phyloP scores from a whole-genome alignment of 2,888 invertebrate genomes.

The Lasioglossum villosulum region DNA sequence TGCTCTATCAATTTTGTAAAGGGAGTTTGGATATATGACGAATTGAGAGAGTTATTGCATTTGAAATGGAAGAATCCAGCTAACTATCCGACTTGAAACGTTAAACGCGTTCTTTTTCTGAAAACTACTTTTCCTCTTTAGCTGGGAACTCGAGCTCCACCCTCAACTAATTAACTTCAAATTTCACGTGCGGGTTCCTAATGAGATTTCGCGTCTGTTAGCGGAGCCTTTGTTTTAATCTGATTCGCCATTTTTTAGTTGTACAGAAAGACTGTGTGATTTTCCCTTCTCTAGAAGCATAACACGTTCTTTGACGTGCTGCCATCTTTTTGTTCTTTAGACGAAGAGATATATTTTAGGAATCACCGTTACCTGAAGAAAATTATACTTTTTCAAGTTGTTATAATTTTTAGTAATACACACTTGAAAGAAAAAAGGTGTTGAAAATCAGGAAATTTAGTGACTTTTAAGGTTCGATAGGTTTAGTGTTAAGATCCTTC shows the following conservation, averaged over 20 bases:
- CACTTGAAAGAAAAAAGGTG: too few species aligned
- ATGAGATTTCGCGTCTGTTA: background rate
- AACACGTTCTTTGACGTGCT: background rate
- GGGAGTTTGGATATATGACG: background rate
- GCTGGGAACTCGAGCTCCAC: background rate
- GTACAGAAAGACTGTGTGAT: background rate
- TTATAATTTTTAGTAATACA: too few species aligned
- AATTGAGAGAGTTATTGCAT: background rate
- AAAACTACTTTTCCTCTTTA: background rate
- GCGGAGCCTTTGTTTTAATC: background rate
- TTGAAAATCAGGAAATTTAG: too few species aligned
- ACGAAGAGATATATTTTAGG: background rate
- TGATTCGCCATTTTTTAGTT: background rate
- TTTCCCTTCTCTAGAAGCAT: background rate
- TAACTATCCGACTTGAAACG: background rate
- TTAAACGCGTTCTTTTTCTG: background rate
- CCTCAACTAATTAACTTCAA: background rate
- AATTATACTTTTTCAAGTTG: too few species aligned
- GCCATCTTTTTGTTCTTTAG: background rate
- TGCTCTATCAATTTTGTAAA: background rate
- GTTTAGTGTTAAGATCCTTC: too few species aligned
- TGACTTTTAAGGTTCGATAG: too few species aligned
- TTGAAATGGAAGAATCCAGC: background rate
- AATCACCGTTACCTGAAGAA: too few species aligned
- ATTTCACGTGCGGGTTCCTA: conserved; percentile 9